Evolutionary conservation across 2,113 vertebrate genomes (phyloP).

Genomic region (Tachysurus fulvidraco): DNA sequence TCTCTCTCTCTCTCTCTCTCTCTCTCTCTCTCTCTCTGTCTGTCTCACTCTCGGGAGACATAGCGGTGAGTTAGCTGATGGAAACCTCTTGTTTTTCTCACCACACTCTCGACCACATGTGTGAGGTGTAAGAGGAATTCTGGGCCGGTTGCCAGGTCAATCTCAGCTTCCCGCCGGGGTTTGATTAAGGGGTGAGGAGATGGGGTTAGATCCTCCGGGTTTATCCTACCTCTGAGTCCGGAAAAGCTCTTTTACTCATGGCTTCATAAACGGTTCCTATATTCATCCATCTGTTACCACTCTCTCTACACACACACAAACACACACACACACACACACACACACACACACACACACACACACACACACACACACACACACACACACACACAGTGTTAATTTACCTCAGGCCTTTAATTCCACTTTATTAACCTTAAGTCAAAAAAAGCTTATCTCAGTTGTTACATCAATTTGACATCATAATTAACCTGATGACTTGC

Average conservation of each 20-base stretch:
- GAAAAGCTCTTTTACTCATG: constrained; percentile 21
- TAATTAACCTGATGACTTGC: not conserved
- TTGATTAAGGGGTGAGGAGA: constrained; percentile 46
- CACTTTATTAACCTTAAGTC: not conserved
- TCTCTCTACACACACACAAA: not conserved
- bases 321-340: not conserved
- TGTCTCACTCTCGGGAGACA: not conserved
- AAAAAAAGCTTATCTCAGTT: not conserved
- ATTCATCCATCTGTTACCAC: not conserved
- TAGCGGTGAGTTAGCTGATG: not conserved
- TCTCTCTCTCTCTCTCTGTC: not conserved
- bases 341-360: not conserved
- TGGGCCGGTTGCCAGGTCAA: constrained; percentile 41
- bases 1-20: not conserved
- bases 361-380: not conserved
- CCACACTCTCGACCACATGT: constrained; percentile 14
- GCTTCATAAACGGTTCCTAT: constrained; percentile 32
- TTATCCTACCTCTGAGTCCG: not conserved
- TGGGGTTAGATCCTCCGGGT: constrained; percentile 20
- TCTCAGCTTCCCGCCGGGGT: constrained; percentile 35
- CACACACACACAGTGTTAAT: no score
- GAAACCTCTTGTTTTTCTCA: constrained; percentile 42
- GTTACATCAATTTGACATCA: not conserved
- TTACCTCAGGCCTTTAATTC: not conserved
- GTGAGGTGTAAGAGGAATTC: constrained; percentile 25